These are phyloP conservation scores for Galeopsomyia nigrocyanea DNA, from an alignment of 2,888 invertebrate species.

Conservation along the genomic window DNA sequence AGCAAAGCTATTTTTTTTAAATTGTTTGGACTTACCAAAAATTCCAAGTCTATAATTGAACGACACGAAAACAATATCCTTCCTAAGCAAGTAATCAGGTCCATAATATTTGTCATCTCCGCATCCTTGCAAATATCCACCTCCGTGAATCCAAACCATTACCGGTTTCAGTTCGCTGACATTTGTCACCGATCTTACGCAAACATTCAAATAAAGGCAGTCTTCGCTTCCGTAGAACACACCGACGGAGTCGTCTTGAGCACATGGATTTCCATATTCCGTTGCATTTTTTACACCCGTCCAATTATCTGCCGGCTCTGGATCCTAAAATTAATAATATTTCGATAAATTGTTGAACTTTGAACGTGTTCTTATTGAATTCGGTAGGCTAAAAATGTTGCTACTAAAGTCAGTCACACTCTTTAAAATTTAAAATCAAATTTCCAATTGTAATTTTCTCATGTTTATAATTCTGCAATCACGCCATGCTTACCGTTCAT, in stretches of 20 bases:
- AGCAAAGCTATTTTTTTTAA: not conserved
- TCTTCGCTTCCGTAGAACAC: conserved; percentile 44
- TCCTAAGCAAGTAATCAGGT: conserved; percentile 52
- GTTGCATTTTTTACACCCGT: conserved; percentile 60
- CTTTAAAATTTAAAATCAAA: no score
- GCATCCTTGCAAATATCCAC: conserved; percentile 46
- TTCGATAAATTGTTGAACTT: not conserved
- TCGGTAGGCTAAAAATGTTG: no score
- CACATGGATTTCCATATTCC: conserved; percentile 54
- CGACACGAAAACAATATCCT: conserved; percentile 52
- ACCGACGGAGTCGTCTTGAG: conserved; percentile 52
- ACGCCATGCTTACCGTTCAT: no score
- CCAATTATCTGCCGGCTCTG: conserved; percentile 60
- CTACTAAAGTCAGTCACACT: no score
- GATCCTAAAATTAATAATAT: conserved; percentile 46
- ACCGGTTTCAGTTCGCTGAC: conserved; percentile 31
- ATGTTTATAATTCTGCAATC: no score
- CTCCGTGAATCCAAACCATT: conserved; percentile 55
- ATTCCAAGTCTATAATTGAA: conserved; percentile 52
- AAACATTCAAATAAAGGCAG: conserved; percentile 51
- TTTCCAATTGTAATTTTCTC: no score
- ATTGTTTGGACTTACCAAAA: conserved; percentile 44
- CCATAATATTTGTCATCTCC: conserved; percentile 51
- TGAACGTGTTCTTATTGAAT: no score
- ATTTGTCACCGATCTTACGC: conserved; percentile 46